Percentiles rank a stretch among this genome's conserved stretches.
phyloP scores from a whole-genome alignment of 2,888 invertebrate species.

The Heliconius cydno region DNA sequence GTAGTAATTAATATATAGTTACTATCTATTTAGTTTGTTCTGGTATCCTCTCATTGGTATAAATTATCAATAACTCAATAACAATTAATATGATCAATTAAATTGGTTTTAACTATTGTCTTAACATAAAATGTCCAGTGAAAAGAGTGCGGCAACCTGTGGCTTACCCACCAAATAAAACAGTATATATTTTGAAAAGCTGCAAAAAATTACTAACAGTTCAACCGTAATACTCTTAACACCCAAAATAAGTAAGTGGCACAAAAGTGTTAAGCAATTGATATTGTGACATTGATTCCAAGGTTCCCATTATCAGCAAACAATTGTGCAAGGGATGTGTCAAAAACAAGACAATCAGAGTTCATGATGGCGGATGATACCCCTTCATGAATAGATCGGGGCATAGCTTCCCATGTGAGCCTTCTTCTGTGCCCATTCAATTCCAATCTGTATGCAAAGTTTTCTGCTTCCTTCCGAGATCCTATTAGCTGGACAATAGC shows the following conservation, averaged over 20 bases:
- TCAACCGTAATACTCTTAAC: constrained; percentile 14
- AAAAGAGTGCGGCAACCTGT: constrained; percentile 13
- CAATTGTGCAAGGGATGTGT: constrained; percentile 98
- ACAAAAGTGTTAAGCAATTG: constrained; percentile 86
- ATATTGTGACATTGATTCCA: constrained; percentile 99
- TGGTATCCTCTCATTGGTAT: constrained; percentile 55
- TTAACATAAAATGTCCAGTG: not conserved
- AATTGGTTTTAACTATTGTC: not conserved
- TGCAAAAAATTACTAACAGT: constrained; percentile 28
- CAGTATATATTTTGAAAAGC: not conserved
- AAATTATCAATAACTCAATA: constrained; percentile 39
- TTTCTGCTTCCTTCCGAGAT: constrained; percentile 98
- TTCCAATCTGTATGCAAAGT: constrained; percentile 99
- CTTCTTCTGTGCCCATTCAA: constrained; percentile 97
- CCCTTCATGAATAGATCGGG: constrained; percentile 99
- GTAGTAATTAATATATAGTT: constrained; percentile 38
- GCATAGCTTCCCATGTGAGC: constrained; percentile 99
- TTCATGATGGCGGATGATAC: constrained; percentile 98
- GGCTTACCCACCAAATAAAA: constrained; percentile 13
- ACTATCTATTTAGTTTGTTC: constrained; percentile 46
- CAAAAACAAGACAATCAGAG: constrained; percentile 99
- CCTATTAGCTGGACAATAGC: constrained; percentile 99
- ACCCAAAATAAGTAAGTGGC: constrained; percentile 38
- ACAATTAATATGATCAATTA: constrained; percentile 5
- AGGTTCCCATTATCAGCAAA: constrained; percentile 99